These are phyloP conservation scores for Villa cingulata DNA, from an alignment of 2,888 invertebrate genomes.

Conservation along the genomic window DNA sequence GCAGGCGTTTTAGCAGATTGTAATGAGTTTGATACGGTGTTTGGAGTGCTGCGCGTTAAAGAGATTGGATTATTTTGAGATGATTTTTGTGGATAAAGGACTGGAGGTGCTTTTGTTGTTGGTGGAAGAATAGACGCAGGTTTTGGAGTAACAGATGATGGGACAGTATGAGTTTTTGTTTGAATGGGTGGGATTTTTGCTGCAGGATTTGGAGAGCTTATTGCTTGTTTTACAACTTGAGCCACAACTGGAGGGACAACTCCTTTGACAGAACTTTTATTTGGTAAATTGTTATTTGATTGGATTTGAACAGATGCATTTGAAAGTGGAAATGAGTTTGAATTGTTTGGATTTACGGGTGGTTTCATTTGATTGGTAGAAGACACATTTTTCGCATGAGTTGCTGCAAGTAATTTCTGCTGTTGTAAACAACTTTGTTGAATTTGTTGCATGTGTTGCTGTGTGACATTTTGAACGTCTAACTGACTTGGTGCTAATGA, in stretches of 20 bases:
- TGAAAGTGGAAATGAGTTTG: background rate
- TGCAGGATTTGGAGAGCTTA: background rate
- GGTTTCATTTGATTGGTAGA: conserved; percentile 6
- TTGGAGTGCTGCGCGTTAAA: too few species aligned
- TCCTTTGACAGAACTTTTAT: conserved; percentile 7
- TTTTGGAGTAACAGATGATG: too few species aligned
- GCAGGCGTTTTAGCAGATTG: conserved; percentile 9
- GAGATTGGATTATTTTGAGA: too few species aligned
- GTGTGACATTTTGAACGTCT: conserved; percentile 35
- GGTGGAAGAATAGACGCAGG: conserved; percentile 3
- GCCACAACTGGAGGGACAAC: background rate
- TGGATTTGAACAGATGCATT: background rate
- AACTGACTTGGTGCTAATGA: conserved; percentile 12
- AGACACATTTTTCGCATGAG: conserved; percentile 3
- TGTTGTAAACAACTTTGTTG: conserved; percentile 25
- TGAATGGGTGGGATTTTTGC: conserved; percentile 3
- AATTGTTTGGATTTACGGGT: conserved; percentile 17
- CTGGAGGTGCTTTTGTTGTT: conserved; percentile 17
- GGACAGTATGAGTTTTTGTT: too few species aligned
- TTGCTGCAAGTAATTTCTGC: conserved; percentile 12
- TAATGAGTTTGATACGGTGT: background rate
- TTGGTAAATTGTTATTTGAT: conserved; percentile 11
- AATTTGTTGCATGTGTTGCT: conserved; percentile 23
- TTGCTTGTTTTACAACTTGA: background rate
- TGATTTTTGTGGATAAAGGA: conserved; percentile 15